Evolutionary conservation across 2,888 invertebrate genomes (phyloP), one percentile per base, ranked within the genome.

Genomic region (Aleiodes leptofemur): DNA sequence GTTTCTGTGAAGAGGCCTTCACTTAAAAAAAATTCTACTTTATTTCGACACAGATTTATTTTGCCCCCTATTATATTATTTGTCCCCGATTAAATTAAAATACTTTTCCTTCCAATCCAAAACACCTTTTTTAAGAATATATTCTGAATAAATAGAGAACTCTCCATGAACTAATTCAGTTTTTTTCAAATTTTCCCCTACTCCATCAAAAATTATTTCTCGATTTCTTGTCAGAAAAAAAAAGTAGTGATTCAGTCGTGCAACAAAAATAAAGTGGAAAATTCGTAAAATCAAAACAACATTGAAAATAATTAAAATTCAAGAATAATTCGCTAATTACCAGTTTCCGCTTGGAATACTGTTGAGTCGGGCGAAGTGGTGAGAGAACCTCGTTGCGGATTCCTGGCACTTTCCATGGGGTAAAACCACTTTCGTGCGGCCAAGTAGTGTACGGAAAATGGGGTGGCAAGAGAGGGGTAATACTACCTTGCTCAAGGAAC

Each of bases 361-460:
- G 34, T 59, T 14, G 57, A 59, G 71, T 38, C 11, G 57, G 38
- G 48, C 57, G 43, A 14, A 23, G 31, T 50, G 57, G 48, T 69
- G 34, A 14, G 43, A 38, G 43, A 14, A 71, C 23, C 34, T 71
- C 59, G 48, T 59, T 59, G 71, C 38, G 57, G 50, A 57, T 71
- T 71, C 59, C 48, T 61, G 34, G 31, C 71, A 71, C 57, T 71
- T 29, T 59, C 71, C 57, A 59, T 38, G 71, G 61, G n/a, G n/a
- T 56, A 57, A 71, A 71, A 71, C 71, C 71, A 48, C 71, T 71
- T 59, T 71, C 59, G 48, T 71, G 57, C 48, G 71, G 71, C 59
- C 31, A 71, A 69, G 69, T 53, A 53, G 3, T 16, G 53, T 53
- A 53, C 53, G 8, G 53, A 16, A 53, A 8, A 53, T 14, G 9